Evolutionary conservation across 2,888 invertebrate species (phyloP).

Genomic region (Apodemia hepburni): DNA sequence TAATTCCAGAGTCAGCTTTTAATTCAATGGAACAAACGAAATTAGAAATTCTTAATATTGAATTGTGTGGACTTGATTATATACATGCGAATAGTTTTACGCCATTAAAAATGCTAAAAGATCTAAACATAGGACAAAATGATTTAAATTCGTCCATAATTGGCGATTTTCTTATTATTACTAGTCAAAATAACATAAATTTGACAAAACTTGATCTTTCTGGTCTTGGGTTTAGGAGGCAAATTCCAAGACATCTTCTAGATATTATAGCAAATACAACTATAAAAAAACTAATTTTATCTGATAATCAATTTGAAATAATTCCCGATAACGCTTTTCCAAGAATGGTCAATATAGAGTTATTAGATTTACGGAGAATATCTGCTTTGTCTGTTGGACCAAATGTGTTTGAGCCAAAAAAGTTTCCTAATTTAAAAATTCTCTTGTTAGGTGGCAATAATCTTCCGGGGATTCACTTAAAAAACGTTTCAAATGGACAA

Average conservation of each 20-base stretch:
- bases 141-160: constrained; percentile 65
- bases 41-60: constrained; percentile 66
- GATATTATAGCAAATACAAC: constrained; percentile 71
- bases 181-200: constrained; percentile 54
- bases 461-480: constrained; percentile 71
- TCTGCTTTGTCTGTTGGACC: constrained; percentile 64
- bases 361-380: constrained; percentile 78
- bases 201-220: constrained; percentile 70
- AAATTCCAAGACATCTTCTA: constrained; percentile 66
- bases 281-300: constrained; percentile 65
- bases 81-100: constrained; percentile 74
- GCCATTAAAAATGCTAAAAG: constrained; percentile 60
- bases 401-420: constrained; percentile 62
- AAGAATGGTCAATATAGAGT: constrained; percentile 72
- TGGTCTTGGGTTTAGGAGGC: constrained; percentile 74
- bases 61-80: constrained; percentile 74
- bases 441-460: constrained; percentile 75
- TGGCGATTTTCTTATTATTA: constrained; percentile 54
- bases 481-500: constrained; percentile 66
- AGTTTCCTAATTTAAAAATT: constrained; percentile 73
- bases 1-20: constrained; percentile 65
- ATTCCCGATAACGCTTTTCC: constrained; percentile 75
- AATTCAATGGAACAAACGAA: constrained; percentile 59
- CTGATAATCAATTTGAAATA: constrained; percentile 78
- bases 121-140: constrained; percentile 76